A percentile compares a stretch with the other conserved stretches of the same genome.
Conservation (phyloP, 1,140 invertebrate species). For the Drosophila bifasciata region DNA sequence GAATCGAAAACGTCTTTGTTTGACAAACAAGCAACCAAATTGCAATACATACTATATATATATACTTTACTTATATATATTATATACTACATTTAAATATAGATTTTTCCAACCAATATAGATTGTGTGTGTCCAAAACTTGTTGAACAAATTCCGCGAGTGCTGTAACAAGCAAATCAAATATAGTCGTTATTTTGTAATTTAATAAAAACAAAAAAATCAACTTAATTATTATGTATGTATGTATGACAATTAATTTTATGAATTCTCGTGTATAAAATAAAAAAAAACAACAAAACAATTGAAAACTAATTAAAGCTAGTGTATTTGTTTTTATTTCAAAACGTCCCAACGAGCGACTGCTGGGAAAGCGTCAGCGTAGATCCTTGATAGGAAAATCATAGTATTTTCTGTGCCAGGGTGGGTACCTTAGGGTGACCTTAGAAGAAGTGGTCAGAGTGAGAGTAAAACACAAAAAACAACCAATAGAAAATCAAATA, state of each 20-base stretch:
- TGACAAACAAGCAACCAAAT: slow-evolving; percentile 48
- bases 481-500: too few relatives aligned
- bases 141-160: slow-evolving; percentile 67
- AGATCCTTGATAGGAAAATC: too few relatives aligned
- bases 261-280: slow-evolving; percentile 72
- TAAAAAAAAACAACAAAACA: slow-evolving; percentile 43
- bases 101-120: slow-evolving; percentile 36
- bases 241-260: slow-evolving; percentile 63
- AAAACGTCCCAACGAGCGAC: too few relatives aligned
- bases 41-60: slow-evolving; percentile 57
- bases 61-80: slow-evolving; percentile 36
- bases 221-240: slow-evolving; percentile 64
- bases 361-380: too few relatives aligned
- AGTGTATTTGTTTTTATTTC: slow-evolving; percentile 16
- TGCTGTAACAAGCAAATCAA: slow-evolving; percentile 79
- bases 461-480: too few relatives aligned
- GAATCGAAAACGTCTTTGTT: slow-evolving; percentile 36
- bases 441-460: too few relatives aligned
- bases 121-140: slow-evolving; percentile 45
- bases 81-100: slow-evolving; percentile 36
- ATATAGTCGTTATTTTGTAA: slow-evolving; percentile 82
- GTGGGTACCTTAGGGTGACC: too few relatives aligned
- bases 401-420: too few relatives aligned
- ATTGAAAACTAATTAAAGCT: slow-evolving; percentile 54
- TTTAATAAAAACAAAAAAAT: slow-evolving; percentile 68